Evolutionary conservation across 2,113 vertebrate genomes (phyloP), one percentile per base, ranked within the genome.

Genomic region (Martes martes): DNA sequence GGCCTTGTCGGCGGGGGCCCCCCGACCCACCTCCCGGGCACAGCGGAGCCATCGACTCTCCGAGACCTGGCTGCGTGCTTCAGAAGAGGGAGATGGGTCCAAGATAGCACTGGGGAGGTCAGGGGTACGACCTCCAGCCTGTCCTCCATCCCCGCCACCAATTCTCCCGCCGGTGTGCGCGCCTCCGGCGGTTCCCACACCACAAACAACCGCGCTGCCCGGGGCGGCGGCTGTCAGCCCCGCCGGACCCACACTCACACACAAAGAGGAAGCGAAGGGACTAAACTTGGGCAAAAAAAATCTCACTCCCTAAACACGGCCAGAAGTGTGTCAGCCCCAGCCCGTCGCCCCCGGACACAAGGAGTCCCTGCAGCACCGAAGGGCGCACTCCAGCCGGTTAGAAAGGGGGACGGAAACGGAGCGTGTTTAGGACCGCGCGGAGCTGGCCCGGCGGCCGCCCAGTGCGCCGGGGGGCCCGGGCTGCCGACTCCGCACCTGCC

Each of bases 351-450:
- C 90, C 26, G 4, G 45, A 55, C 92, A 11, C 19, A 1, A 71
- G 81, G 21, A 11, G 39, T 95, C 76, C 61, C 65, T 16, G 89
- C 81, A 80, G 80, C 95, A 94, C 96, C 50, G 88, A 83, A 94
- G 81, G 86, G 73, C 57, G 92, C 96, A 88, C 65, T 73, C 59
- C 42, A 61, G 79, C 67, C 8, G 0, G 88, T 90, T 13, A 74
- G 52, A 80, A 81, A 88, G 26, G 47, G 28, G 74, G 42, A 10
- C 21, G 5, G 74, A 97, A 93, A 0, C 9, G 45, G 97, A 93
- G 96, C 36, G 95, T 18, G 19, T 47, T 94, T 98, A 98, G 98
- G 95, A 97, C 97, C 98, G 96, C 89, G 96, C 97, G 94, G 97
- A 96, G 94, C 50, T 61, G 31, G 79, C 85, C 14, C 13, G 78